phyloP scores from a whole-genome alignment of 1,140 invertebrate genomes.

The Halictus rubicundus region DNA sequence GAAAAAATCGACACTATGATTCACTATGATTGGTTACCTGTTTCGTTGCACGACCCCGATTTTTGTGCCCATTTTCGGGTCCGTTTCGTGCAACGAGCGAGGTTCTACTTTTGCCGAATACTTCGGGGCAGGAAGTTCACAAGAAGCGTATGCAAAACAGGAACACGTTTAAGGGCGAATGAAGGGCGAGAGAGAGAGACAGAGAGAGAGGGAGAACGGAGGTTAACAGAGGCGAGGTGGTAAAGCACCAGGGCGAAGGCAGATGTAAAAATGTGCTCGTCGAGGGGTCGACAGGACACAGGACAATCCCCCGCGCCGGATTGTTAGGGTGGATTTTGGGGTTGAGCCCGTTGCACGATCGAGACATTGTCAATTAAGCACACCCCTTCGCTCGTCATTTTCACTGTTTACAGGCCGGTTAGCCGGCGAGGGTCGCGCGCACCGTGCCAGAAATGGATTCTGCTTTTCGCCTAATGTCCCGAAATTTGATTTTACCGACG shows the following conservation, averaged over 20 bases:
- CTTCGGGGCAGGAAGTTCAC: background rate
- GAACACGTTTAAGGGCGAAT: constrained; percentile 6
- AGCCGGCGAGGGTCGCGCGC: constrained; percentile 8
- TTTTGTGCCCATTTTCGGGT: too few species aligned
- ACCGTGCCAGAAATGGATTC: background rate
- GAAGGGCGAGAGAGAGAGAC: background rate
- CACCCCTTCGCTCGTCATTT: constrained; percentile 63
- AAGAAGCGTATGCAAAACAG: constrained; percentile 14
- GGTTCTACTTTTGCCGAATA: background rate
- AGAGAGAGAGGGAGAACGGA: too few species aligned
- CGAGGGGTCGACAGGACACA: constrained; percentile 34
- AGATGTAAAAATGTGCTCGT: constrained; percentile 52
- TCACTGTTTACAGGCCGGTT: constrained; percentile 67
- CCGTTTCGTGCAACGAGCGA: too few species aligned
- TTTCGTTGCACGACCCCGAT: too few species aligned
- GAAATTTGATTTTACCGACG: constrained; percentile 9
- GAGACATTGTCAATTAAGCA: constrained; percentile 74
- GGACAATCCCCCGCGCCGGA: constrained; percentile 26
- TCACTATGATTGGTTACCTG: too few species aligned
- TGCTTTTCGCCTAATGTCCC: background rate
- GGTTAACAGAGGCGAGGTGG: constrained; percentile 15
- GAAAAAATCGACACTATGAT: too few species aligned
- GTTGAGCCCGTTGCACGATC: constrained; percentile 45
- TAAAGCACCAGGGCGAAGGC: constrained; percentile 5
- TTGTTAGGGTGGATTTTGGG: constrained; percentile 56